Evolutionary conservation across 2,113 vertebrate genomes (phyloP), one percentile per base, ranked within the genome.

Genomic region (Oophaga pumilio): DNA sequence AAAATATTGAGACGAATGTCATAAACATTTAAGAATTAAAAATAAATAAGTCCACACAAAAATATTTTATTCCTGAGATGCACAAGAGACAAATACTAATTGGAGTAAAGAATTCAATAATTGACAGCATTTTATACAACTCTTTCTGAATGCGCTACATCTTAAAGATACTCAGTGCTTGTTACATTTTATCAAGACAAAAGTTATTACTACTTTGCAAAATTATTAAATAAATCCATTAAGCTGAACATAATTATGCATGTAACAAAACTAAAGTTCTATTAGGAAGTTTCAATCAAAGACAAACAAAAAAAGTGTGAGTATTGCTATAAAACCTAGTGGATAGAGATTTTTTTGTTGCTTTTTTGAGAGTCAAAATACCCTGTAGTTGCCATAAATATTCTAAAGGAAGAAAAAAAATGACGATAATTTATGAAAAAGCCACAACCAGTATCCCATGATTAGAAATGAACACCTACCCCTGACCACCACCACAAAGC

Each of bases 61-160:
- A 80, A 80, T 56, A 26, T 60, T 80, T 80, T 59, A 80, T 80
- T 80, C 77, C 77, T 59, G 77, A 80, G 57, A 59, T 79, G 52
- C 14, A 78, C 76, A 78, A 8, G 2, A 24, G 22, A 57, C n/a
- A 53, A 56, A 14, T 53, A 52, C 22, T 17, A 17, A 15, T 15
- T 4, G 1, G 17, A 49, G 33, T 43, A 43, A 53, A 77, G 20
- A 20, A 78, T 53, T 76, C 9, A 50, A 76, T 22, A 76, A 53
- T n/a, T 78, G 6, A 12, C 52, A 15, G 12, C 15, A 57, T 22
- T 52, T 52, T 11, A 17, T 74, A 22, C 33, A 73, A 18, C 33
- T 71, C 15, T 28, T 49, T 73, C 3, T 49, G 15, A 73, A 49
- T 3, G 8, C 2, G 2, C 26, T 28, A 5, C 3, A 26, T 14